Evolutionary conservation across 2,113 vertebrate genomes (phyloP).

Genomic region (Corythaeola cristata): DNA sequence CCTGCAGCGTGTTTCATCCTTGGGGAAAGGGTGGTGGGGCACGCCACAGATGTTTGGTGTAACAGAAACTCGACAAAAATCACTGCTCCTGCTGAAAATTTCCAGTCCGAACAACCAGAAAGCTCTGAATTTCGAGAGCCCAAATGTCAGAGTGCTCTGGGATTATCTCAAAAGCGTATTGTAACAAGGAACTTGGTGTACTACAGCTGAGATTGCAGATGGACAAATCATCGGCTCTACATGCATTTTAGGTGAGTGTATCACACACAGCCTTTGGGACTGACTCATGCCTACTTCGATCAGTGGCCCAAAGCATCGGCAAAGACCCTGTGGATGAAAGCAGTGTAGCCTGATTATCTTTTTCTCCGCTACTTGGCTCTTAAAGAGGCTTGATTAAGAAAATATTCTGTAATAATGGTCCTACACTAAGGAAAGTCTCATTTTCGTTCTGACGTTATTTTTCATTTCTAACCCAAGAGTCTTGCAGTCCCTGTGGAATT

Average conservation of each 20-base stretch:
- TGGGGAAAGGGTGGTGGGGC: constrained; percentile 78
- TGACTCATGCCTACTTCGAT: not conserved
- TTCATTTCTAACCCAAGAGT: constrained; percentile 76
- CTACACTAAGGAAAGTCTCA: constrained; percentile 52
- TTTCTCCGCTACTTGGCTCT: not conserved
- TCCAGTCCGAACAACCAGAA: constrained; percentile 61
- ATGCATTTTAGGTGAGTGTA: not conserved
- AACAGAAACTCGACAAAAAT: constrained; percentile 68
- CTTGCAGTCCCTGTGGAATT: constrained; percentile 65
- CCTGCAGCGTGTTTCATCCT: constrained; percentile 70
- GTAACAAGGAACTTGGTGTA: constrained; percentile 42
- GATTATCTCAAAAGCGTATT: constrained; percentile 36
- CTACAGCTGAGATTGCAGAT: not conserved
- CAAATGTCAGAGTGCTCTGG: constrained; percentile 42
- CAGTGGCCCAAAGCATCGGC: not conserved
- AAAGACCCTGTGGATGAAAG: not conserved
- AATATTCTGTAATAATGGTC: constrained; percentile 64
- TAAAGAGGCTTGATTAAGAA: constrained; percentile 51
- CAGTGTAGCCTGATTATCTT: not conserved
- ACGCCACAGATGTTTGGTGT: constrained; percentile 77
- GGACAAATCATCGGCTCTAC: constrained; percentile 1
- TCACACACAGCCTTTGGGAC: not conserved
- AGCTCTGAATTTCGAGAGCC: constrained; percentile 50
- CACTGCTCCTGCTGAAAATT: constrained; percentile 58
- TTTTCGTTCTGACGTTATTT: constrained; percentile 76